Evolutionary conservation across 2,113 vertebrate genomes (phyloP).

Genomic region (Mandrillus leucophaeus): DNA sequence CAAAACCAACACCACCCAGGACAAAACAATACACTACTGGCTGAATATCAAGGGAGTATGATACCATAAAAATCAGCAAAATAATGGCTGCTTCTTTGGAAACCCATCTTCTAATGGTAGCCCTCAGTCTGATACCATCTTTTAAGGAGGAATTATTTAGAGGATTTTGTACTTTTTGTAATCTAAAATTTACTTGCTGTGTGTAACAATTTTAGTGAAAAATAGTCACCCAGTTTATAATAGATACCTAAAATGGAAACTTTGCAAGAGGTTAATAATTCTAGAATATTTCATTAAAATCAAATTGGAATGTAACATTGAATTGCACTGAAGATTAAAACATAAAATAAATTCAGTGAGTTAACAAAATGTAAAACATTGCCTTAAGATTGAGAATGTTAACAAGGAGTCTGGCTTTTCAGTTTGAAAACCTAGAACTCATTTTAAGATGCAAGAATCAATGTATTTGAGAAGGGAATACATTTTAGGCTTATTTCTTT

Average conservation of each 20-base stretch:
- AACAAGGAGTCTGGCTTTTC: background rate
- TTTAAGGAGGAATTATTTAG: conserved; percentile 9
- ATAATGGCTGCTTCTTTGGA: background rate
- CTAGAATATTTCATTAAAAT: conserved; percentile 8
- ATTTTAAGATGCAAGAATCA: conserved; percentile 7
- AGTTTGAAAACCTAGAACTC: background rate
- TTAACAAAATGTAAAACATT: background rate
- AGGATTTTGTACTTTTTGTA: conserved; percentile 21
- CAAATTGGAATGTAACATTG: conserved; percentile 22
- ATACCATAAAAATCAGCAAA: conserved; percentile 5
- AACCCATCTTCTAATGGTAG: background rate
- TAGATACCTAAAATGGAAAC: background rate
- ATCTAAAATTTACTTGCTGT: background rate
- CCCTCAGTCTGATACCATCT: background rate
- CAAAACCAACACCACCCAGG: background rate
- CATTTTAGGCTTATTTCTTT: background rate
- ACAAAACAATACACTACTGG: background rate
- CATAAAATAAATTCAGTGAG: background rate
- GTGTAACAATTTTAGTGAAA: background rate
- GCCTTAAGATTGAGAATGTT: background rate
- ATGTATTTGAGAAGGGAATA: background rate
- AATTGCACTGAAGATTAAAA: conserved; percentile 24
- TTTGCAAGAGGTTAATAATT: background rate
- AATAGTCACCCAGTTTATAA: background rate
- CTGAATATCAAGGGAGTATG: background rate